Percentiles rank a stretch among this genome's conserved stretches.
These are phyloP conservation scores for Macrosoma leucophasiata DNA, from an alignment of 2,888 invertebrate genomes.

Conservation along the genomic window DNA sequence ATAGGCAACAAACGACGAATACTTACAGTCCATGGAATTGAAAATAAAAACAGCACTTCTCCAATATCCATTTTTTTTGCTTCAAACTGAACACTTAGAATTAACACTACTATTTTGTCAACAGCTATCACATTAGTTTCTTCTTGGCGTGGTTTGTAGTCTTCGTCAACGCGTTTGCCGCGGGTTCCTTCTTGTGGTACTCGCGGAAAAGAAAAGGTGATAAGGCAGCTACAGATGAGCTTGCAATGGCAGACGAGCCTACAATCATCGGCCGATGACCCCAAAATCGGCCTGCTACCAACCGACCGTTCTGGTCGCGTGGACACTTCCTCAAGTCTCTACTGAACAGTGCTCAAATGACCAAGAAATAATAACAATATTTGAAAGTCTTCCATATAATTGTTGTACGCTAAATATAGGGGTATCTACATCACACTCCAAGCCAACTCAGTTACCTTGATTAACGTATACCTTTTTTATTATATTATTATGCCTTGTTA, in stretches of 20 bases:
- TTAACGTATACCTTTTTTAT: constrained; percentile 13
- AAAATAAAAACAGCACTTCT: too few species aligned
- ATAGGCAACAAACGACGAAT: too few species aligned
- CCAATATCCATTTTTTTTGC: too few species aligned
- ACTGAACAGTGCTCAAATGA: constrained; percentile 72
- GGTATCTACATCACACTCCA: constrained; percentile 22
- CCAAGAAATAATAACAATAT: constrained; percentile 57
- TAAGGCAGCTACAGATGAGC: constrained; percentile 87
- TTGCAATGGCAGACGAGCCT: constrained; percentile 90
- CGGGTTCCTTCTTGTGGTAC: constrained; percentile 84
- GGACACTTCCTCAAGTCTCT: constrained; percentile 50
- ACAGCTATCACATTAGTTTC: constrained; percentile 82
- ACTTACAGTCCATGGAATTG: too few species aligned
- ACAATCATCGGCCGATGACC: constrained; percentile 84
- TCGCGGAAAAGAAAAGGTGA: constrained; percentile 90
- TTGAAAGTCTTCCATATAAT: constrained; percentile 57
- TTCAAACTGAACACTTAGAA: too few species aligned
- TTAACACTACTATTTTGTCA: constrained; percentile 18
- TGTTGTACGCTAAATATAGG: constrained; percentile 33
- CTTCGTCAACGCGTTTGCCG: constrained; percentile 79
- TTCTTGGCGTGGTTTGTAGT: constrained; percentile 88
- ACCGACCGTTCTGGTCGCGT: constrained; percentile 36
- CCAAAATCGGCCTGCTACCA: constrained; percentile 31
- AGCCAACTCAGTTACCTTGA: constrained; percentile 7
- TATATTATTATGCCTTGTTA: constrained; percentile 40